Conservation (phyloP, 2,113 vertebrate species). For the Xiphophorus maculatus region DNA sequence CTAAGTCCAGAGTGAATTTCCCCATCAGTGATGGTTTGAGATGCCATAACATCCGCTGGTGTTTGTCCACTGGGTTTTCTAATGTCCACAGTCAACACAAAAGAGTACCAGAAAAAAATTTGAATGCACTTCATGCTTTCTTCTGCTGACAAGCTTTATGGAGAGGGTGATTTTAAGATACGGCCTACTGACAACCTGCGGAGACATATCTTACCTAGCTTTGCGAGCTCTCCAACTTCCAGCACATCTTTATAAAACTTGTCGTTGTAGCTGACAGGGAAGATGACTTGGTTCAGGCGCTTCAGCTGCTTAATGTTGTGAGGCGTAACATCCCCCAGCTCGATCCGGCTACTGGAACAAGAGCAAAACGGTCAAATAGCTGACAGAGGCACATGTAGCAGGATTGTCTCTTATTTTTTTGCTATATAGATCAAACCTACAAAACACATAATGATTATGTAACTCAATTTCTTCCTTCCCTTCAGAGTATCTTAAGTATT, state of each 20-base stretch:
- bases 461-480: not conserved
- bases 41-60: no score
- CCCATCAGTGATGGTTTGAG: no score
- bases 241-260: constrained; percentile 99
- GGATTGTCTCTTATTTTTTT: not conserved
- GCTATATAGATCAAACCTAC: not conserved
- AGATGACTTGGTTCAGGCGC: constrained; percentile 99
- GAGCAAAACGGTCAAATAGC: constrained; percentile 88
- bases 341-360: constrained; percentile 99
- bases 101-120: no score
- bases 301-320: constrained; percentile 99
- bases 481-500: not conserved
- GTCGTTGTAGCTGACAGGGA: constrained; percentile 99
- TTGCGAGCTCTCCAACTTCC: constrained; percentile 98
- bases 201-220: constrained; percentile 86
- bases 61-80: no score
- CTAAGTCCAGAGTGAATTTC: no score
- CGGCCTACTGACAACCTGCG: not conserved
- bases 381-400: constrained; percentile 2
- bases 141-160: no score
- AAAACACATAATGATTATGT: not conserved
- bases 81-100: no score
- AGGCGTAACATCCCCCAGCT: constrained; percentile 99
- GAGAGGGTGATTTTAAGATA: not conserved
- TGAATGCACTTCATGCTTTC: no score